A percentile compares a stretch with the other conserved stretches of the same genome.
Evolutionary conservation across 2,888 invertebrate species (phyloP).

Genomic region (Ophonus ardosiacus): DNA sequence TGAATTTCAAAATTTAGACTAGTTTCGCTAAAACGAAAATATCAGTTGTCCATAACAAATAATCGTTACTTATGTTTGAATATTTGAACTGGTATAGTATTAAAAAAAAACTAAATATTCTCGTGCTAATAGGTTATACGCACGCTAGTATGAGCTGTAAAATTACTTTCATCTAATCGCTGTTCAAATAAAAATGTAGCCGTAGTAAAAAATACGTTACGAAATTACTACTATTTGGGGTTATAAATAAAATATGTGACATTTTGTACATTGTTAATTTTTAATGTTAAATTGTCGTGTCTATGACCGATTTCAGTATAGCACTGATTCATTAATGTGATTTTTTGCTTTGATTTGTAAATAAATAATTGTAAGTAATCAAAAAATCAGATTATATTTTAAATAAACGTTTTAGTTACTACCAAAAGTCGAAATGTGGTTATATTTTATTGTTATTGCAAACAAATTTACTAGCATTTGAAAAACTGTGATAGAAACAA

Average conservation of each 20-base stretch:
- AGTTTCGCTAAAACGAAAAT: too few species aligned
- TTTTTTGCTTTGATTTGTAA: background rate
- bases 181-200: background rate
- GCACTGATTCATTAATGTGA: background rate
- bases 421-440: background rate
- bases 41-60: too few species aligned
- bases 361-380: background rate
- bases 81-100: too few species aligned
- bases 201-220: too few species aligned
- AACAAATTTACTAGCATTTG: too few species aligned
- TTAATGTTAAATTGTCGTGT: background rate
- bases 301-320: background rate
- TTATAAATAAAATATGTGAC: background rate
- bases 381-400: background rate
- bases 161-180: background rate
- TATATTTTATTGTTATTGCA: background rate
- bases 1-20: too few species aligned
- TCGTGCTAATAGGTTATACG: background rate
- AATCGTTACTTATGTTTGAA: too few species aligned
- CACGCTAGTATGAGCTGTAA: background rate
- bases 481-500: too few species aligned
- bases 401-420: background rate
- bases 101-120: background rate
- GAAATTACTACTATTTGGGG: too few species aligned
- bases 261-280: background rate